Percentiles rank a stretch among this genome's conserved stretches.
phyloP scores from a whole-genome alignment of 2,113 vertebrate species.

The Calyptommatus sinebrachiatus region DNA sequence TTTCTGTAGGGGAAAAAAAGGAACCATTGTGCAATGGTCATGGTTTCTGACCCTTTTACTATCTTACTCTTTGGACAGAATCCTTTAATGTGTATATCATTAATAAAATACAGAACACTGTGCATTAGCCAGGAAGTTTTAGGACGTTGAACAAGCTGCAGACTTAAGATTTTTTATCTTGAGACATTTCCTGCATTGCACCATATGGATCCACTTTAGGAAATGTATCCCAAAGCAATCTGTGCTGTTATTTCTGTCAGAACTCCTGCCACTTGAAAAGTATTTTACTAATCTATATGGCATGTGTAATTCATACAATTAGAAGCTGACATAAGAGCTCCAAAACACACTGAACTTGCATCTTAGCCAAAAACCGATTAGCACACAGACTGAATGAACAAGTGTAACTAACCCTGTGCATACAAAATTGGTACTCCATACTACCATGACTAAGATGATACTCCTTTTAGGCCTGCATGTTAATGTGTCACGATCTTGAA shows the following conservation, averaged over 20 bases:
- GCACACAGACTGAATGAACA: background rate
- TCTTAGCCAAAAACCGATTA: background rate
- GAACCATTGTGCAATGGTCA: slow-evolving; percentile 6
- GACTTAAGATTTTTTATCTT: background rate
- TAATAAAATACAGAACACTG: background rate
- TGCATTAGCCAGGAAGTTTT: background rate
- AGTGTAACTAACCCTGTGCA: background rate
- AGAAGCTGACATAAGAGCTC: background rate
- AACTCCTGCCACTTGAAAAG: background rate
- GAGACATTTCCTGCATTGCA: background rate
- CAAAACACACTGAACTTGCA: background rate
- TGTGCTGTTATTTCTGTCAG: background rate
- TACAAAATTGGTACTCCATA: background rate
- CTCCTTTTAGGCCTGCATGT: background rate
- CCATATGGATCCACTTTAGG: background rate
- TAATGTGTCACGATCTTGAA: background rate
- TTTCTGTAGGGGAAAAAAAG: slow-evolving; percentile 73
- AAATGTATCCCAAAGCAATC: background rate
- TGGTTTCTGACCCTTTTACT: background rate
- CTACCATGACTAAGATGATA: background rate
- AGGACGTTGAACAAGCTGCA: background rate
- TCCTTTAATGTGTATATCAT: background rate
- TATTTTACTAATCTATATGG: background rate
- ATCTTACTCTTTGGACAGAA: background rate
- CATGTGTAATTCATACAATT: background rate